Evolutionary conservation across 2,797 vertebrate genomes (phyloP).

Genomic region (Borostomias antarcticus): DNA sequence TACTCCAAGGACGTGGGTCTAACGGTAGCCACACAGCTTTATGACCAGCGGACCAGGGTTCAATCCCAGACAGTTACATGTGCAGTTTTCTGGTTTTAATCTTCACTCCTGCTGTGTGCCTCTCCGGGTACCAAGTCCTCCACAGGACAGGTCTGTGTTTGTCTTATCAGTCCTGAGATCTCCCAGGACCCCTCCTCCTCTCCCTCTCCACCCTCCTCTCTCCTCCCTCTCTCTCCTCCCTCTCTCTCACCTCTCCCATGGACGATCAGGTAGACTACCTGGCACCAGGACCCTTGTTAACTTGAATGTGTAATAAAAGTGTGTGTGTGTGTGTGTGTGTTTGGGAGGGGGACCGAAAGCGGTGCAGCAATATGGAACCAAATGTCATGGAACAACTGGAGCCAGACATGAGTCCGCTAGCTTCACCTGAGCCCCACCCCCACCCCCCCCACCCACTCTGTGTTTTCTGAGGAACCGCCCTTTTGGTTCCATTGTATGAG

Average conservation of each 20-base stretch:
- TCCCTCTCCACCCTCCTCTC: neutral
- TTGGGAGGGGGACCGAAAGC: neutral
- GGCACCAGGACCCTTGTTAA: constrained; percentile 17
- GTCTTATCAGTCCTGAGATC: neutral
- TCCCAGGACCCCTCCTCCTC: neutral
- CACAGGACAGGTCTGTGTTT: neutral
- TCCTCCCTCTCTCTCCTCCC: neutral
- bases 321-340: neutral
- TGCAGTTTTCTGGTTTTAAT: neutral
- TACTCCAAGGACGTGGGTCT: too few relatives aligned
- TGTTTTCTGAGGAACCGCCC: neutral
- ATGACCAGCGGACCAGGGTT: neutral
- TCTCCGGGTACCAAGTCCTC: neutral
- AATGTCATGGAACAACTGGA: neutral
- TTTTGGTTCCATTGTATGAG: too few relatives aligned
- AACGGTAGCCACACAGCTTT: neutral
- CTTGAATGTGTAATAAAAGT: constrained; percentile 11
- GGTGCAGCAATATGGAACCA: constrained; percentile 10
- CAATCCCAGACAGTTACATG: neutral
- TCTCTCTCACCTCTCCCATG: neutral
- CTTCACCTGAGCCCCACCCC: neutral
- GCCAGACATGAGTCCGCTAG: neutral
- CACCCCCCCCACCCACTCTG: neutral
- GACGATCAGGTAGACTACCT: constrained; percentile 14
- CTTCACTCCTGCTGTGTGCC: neutral